These are phyloP conservation scores for Chaetophractus vellerosus DNA, from an alignment of 2,797 vertebrate genomes.

Conservation along the genomic window DNA sequence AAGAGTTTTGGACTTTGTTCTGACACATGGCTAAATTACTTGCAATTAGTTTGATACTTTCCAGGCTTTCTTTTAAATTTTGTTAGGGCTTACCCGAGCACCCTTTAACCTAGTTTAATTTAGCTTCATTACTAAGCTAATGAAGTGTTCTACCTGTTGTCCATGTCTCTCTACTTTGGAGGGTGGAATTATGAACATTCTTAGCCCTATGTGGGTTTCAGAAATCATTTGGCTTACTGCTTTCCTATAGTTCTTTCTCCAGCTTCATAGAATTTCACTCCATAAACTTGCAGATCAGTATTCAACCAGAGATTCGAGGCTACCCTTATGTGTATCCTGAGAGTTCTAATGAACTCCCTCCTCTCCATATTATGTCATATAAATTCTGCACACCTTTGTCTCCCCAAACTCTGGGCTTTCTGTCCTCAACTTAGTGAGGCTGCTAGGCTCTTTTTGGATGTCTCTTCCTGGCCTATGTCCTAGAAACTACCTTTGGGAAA, in stretches of 20 bases:
- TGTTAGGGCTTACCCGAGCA: neutral
- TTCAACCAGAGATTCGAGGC: neutral
- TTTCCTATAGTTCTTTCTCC: constrained; percentile 8
- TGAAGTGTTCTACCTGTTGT: neutral
- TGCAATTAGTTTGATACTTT: constrained; percentile 11
- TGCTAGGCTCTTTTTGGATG: neutral
- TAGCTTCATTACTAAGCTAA: neutral
- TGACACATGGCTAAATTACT: neutral
- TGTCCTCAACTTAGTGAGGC: neutral
- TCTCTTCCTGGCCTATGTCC: neutral
- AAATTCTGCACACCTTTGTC: neutral
- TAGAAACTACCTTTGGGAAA: constrained; percentile 42
- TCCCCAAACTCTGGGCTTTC: neutral
- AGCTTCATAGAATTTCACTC: neutral
- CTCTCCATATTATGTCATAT: neutral
- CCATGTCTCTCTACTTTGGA: neutral
- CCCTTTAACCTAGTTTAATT: neutral
- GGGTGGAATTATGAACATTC: neutral
- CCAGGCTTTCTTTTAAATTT: constrained; percentile 8
- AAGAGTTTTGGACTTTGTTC: constrained; percentile 19
- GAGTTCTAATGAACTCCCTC: neutral
- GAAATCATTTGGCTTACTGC: constrained; percentile 9
- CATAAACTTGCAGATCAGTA: neutral
- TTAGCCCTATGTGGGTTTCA: neutral
- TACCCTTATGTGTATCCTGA: neutral